Conservation (phyloP, 1,140 invertebrate genomes). For the Tetragonula clypearis region DNA sequence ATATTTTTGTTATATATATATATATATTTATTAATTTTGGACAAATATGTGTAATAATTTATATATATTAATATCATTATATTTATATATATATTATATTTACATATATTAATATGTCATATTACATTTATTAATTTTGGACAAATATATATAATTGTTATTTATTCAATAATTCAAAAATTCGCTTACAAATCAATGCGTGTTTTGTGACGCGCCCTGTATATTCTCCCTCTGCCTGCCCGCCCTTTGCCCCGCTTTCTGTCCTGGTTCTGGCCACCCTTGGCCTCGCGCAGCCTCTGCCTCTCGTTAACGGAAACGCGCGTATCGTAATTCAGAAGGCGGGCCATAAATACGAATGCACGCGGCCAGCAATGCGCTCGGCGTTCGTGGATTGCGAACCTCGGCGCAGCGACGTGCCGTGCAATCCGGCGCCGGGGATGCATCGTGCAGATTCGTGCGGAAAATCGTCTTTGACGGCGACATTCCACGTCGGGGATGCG, state of each 20-base stretch:
- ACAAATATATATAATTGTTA: too few relatives aligned
- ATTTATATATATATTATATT: too few relatives aligned
- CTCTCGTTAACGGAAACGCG: slow-evolving; percentile 18
- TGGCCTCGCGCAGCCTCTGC: neutral
- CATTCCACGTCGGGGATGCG: neutral
- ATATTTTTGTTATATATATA: too few relatives aligned
- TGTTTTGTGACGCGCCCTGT: neutral
- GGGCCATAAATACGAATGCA: slow-evolving; percentile 32
- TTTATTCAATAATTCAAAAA: too few relatives aligned
- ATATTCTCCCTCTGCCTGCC: neutral
- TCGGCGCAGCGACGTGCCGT: neutral
- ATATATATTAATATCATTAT: too few relatives aligned
- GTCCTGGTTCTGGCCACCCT: neutral
- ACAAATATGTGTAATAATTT: too few relatives aligned
- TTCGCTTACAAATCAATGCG: too few relatives aligned
- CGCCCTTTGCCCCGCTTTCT: neutral
- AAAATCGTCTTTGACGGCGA: slow-evolving; percentile 14
- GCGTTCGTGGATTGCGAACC: neutral
- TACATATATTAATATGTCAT: too few relatives aligned
- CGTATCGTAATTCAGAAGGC: slow-evolving; percentile 45
- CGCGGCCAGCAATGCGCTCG: slow-evolving; percentile 1
- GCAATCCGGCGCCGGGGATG: neutral
- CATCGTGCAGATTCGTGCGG: neutral
- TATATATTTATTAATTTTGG: too few relatives aligned
- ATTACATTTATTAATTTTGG: too few relatives aligned